A percentile compares a stretch with the other conserved stretches of the same genome.
phyloP scores from a whole-genome alignment of 2,888 invertebrate genomes.

The Drosophila imparisetae region DNA sequence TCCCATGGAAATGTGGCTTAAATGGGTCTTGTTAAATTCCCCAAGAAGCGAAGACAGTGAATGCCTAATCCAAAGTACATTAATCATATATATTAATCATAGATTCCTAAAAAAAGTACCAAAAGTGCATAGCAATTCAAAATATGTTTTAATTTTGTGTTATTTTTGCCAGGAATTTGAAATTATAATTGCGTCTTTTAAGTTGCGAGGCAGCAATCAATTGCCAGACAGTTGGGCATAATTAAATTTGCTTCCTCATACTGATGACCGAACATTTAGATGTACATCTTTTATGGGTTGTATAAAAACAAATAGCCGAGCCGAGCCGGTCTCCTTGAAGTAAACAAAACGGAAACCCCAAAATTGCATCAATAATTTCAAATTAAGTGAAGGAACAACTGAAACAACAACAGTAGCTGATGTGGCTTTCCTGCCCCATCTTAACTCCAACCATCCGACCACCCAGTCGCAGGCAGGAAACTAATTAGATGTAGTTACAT shows the following conservation, averaged over 20 bases:
- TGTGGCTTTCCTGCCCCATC: neutral
- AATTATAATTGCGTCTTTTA: neutral
- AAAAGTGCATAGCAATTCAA: neutral
- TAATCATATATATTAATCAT: neutral
- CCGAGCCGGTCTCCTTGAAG: slow-evolving; percentile 12
- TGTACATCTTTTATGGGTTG: slow-evolving; percentile 1
- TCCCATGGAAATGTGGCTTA: neutral
- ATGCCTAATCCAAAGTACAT: neutral
- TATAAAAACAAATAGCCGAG: neutral
- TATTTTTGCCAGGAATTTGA: neutral
- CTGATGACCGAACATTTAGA: neutral
- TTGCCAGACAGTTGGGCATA: neutral
- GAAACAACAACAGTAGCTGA: slow-evolving; percentile 14
- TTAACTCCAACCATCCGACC: slow-evolving; percentile 6
- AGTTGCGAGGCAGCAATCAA: neutral
- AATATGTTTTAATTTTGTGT: neutral
- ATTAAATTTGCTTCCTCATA: slow-evolving; percentile 15
- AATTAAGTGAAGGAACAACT: slow-evolving; percentile 50
- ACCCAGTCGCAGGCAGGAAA: slow-evolving; percentile 49
- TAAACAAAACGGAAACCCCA: slow-evolving; percentile 44
- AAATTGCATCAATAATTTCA: slow-evolving; percentile 74
- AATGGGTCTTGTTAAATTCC: neutral
- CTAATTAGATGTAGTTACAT: slow-evolving; percentile 68
- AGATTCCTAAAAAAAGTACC: neutral
- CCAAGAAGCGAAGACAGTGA: neutral